phyloP scores from a whole-genome alignment of 1,140 invertebrate genomes.

The Dinothrombium tinctorium region DNA sequence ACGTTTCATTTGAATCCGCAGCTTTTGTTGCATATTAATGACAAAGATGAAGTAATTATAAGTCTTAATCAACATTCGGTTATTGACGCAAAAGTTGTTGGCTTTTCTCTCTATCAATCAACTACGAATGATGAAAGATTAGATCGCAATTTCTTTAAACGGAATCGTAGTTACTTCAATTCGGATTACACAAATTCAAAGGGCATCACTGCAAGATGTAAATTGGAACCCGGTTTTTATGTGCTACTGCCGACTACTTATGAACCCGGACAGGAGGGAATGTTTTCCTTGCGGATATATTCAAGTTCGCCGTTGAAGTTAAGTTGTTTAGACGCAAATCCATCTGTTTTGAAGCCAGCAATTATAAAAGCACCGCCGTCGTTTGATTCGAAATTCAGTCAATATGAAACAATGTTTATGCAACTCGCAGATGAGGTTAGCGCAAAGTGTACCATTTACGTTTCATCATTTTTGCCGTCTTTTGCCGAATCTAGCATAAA shows the following conservation, averaged over 20 bases:
- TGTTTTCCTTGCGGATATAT: slow-evolving; percentile 55
- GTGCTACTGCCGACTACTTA: slow-evolving; percentile 70
- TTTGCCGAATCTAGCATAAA: slow-evolving; percentile 27
- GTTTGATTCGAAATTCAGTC: slow-evolving; percentile 13
- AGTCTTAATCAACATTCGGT: slow-evolving; percentile 72
- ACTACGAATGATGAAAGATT: slow-evolving; percentile 16
- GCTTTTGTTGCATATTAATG: slow-evolving; percentile 43
- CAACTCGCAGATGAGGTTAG: slow-evolving; percentile 48
- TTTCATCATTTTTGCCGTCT: neutral
- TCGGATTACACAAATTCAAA: slow-evolving; percentile 75
- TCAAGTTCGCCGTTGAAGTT: slow-evolving; percentile 56
- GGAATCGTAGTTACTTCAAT: slow-evolving; percentile 61
- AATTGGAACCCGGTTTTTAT: slow-evolving; percentile 56
- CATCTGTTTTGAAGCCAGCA: slow-evolving; percentile 41
- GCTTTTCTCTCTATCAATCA: slow-evolving; percentile 51
- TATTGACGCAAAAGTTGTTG: slow-evolving; percentile 72
- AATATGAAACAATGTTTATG: slow-evolving; percentile 63
- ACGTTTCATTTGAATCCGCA: slow-evolving; percentile 85
- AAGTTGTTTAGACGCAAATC: slow-evolving; percentile 47
- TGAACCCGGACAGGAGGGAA: slow-evolving; percentile 66
- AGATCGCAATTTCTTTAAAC: slow-evolving; percentile 54
- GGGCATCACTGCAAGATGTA: slow-evolving; percentile 48
- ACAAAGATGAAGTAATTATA: slow-evolving; percentile 44
- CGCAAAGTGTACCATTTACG: neutral
- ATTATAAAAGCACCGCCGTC: slow-evolving; percentile 33